These are phyloP conservation scores for Poecile atricapillus DNA, from an alignment of 2,113 vertebrate species.

Conservation along the genomic window DNA sequence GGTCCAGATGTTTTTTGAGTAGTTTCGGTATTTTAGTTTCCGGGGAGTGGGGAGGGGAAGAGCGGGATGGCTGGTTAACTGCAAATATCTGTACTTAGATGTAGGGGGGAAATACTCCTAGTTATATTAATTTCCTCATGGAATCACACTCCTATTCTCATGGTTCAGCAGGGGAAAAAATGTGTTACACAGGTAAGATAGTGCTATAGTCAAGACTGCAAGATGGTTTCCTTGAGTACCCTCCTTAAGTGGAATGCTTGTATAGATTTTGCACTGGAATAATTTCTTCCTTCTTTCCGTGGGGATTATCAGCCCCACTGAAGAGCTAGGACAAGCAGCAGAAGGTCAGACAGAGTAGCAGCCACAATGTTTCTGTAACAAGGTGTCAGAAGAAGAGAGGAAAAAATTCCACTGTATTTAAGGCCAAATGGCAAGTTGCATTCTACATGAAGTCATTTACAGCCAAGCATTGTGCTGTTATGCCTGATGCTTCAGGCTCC, in stretches of 20 bases:
- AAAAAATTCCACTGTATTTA: background rate
- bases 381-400: background rate
- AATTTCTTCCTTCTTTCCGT: background rate
- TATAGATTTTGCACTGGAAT: background rate
- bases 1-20: background rate
- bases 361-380: background rate
- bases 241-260: background rate
- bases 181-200: background rate
- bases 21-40: conserved; percentile 15
- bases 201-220: background rate
- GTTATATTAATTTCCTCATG: background rate
- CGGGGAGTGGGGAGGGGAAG: background rate
- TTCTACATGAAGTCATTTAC: background rate
- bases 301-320: background rate
- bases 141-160: background rate
- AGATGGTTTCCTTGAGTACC: conserved; percentile 58
- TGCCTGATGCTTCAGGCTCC: background rate
- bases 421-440: conserved; percentile 18
- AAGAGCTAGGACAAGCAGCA: background rate
- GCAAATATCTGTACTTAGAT: background rate
- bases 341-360: background rate
- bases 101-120: background rate
- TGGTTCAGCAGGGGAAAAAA: background rate
- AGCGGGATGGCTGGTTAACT: background rate
- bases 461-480: background rate